Percentiles rank a stretch among this genome's conserved stretches.
phyloP scores from a whole-genome alignment of 2,113 vertebrate species.

The Cyphomyrus plagiostoma region DNA sequence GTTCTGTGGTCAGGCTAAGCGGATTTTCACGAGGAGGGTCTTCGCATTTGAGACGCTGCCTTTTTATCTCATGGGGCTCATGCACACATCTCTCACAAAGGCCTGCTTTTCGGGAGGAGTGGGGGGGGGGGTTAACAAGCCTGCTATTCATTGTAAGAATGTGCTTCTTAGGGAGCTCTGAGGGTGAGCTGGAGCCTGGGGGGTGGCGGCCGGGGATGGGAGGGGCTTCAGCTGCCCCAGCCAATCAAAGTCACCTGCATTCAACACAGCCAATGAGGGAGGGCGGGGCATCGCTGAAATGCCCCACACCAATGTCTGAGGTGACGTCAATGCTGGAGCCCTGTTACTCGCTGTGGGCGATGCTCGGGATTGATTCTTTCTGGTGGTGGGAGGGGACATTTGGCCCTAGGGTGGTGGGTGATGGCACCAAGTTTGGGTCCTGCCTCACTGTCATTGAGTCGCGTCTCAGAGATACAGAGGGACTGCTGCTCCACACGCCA shows the following conservation, averaged over 20 bases:
- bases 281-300: not conserved
- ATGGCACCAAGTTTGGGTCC: not conserved
- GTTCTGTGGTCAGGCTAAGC: not conserved
- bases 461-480: not conserved
- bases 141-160: conserved; percentile 38
- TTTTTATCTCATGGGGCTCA: conserved; percentile 27
- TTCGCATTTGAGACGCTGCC: conserved; percentile 14
- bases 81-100: conserved; percentile 35
- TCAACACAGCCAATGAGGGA: not conserved
- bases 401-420: not conserved
- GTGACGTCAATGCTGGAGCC: not conserved
- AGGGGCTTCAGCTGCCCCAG: not conserved
- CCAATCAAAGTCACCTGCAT: not conserved
- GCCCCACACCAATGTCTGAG: not conserved
- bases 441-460: not conserved
- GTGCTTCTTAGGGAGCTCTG: conserved; percentile 7
- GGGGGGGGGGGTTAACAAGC: conserved; percentile 37
- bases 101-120: conserved; percentile 34
- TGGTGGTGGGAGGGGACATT: not conserved
- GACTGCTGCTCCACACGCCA: not conserved
- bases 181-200: not conserved
- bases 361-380: not conserved
- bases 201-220: not conserved
- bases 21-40: conserved; percentile 3
- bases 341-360: not conserved